Evolutionary conservation across 2,797 vertebrate species (phyloP).

Genomic region (Cryptoprocta ferox): DNA sequence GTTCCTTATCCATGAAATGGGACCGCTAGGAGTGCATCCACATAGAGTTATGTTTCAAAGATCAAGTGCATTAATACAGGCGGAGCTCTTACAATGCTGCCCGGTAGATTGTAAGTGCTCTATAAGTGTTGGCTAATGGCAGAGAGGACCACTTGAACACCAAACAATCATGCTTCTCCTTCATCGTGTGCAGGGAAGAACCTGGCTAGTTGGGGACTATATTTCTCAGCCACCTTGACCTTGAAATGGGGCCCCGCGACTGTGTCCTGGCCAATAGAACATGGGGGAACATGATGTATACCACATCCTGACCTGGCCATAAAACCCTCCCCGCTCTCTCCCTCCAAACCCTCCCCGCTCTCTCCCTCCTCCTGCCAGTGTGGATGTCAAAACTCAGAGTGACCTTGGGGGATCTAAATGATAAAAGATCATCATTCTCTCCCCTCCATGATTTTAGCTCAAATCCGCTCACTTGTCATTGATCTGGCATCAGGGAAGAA

Average conservation of each 20-base stretch:
- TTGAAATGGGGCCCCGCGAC: neutral
- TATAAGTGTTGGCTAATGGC: neutral
- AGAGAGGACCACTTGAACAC: neutral
- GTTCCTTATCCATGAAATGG: neutral
- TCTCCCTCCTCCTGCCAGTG: neutral
- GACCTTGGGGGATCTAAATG: neutral
- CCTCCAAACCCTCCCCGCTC: neutral
- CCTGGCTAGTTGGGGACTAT: neutral
- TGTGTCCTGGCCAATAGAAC: neutral
- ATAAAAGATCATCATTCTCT: neutral
- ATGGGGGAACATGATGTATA: rapidly evolving
- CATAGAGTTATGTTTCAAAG: rapidly evolving
- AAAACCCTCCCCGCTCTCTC: neutral
- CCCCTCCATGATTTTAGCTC: neutral
- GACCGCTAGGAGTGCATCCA: neutral
- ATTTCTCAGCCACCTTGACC: neutral
- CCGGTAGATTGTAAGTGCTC: rapidly evolving
- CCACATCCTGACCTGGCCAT: neutral
- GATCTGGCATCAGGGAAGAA: neutral
- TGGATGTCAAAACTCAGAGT: neutral
- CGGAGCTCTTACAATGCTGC: neutral
- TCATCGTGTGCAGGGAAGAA: neutral
- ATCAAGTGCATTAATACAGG: rapidly evolving
- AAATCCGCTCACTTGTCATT: neutral
- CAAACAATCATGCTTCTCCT: rapidly evolving